Percentiles rank a stretch among this genome's conserved stretches.
Evolutionary conservation across 2,113 vertebrate species (phyloP).

Genomic region (Salvelinus namaycush): DNA sequence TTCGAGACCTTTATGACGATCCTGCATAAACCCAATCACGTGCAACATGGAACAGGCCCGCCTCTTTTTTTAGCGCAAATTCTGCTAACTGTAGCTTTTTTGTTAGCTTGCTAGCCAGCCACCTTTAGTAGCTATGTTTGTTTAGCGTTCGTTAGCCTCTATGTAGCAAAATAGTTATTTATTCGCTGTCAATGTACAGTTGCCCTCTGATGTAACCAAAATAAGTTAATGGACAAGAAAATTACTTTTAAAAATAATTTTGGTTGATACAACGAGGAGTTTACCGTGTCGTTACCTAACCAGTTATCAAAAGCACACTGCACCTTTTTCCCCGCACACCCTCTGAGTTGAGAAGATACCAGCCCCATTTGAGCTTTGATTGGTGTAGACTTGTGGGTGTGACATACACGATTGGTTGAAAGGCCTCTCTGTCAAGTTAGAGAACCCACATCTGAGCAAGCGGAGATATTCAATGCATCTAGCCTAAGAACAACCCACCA

Average conservation of each 20-base stretch:
- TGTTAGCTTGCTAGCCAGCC: neutral
- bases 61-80: constrained; percentile 47
- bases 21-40: constrained; percentile 12
- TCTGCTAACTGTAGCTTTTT: constrained; percentile 25
- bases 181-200: fast-evolving
- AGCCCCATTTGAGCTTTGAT: constrained; percentile 42
- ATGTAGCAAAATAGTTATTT: neutral
- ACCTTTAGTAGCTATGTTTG: constrained; percentile 61
- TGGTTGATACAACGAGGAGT: neutral
- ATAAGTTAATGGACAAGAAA: neutral
- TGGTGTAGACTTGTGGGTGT: constrained; percentile 35
- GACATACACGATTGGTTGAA: neutral
- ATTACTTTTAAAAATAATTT: fast-evolving
- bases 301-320: constrained; percentile 9
- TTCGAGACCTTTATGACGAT: too few species aligned
- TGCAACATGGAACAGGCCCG: constrained; percentile 47
- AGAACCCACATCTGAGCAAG: neutral
- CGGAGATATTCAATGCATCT: neutral
- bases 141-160: constrained; percentile 37
- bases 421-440: neutral
- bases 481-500: too few species aligned
- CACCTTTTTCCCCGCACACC: constrained; percentile 6
- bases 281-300: constrained; percentile 25
- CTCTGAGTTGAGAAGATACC: neutral
- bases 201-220: fast-evolving